These are phyloP conservation scores for Neosilurus hyrtlii DNA, from an alignment of 2,797 vertebrate genomes.

Conservation along the genomic window DNA sequence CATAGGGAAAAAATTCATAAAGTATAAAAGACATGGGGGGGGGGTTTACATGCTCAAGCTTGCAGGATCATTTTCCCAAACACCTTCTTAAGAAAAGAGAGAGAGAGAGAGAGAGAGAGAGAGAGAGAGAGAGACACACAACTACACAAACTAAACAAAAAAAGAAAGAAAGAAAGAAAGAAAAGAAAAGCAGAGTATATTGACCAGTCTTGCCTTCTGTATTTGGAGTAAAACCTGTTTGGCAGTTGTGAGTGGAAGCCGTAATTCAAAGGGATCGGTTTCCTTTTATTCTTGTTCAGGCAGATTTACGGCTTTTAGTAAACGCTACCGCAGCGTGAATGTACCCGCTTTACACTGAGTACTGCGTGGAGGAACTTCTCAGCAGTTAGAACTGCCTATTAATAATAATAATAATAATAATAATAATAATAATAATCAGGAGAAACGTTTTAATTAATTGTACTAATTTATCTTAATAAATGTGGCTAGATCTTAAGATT, in stretches of 20 bases:
- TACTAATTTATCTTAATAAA: neutral
- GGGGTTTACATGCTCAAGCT: constrained; percentile 66
- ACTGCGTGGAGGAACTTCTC: neutral
- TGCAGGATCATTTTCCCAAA: constrained; percentile 53
- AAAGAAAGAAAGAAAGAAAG: constrained; percentile 6
- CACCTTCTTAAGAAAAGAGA: constrained; percentile 16
- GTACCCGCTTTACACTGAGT: neutral
- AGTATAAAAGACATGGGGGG: too few relatives aligned
- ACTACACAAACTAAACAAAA: neutral
- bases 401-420: neutral
- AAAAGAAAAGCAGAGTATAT: constrained; percentile 41
- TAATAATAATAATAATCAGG: neutral
- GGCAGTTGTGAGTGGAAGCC: constrained; percentile 54
- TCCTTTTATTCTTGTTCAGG: constrained; percentile 62
- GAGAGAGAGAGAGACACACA: constrained; percentile 17
- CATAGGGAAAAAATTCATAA: too few relatives aligned
- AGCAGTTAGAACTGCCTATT: too few relatives aligned
- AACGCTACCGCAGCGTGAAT: constrained; percentile 32
- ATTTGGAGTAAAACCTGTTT: constrained; percentile 57
- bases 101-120: neutral
- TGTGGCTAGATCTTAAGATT: neutral
- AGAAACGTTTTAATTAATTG: neutral
- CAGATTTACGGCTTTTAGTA: constrained; percentile 60
- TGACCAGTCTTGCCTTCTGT: constrained; percentile 33
- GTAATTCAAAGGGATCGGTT: constrained; percentile 56